phyloP scores from a whole-genome alignment of 2,888 invertebrate species.

The Synergus umbraculus region DNA sequence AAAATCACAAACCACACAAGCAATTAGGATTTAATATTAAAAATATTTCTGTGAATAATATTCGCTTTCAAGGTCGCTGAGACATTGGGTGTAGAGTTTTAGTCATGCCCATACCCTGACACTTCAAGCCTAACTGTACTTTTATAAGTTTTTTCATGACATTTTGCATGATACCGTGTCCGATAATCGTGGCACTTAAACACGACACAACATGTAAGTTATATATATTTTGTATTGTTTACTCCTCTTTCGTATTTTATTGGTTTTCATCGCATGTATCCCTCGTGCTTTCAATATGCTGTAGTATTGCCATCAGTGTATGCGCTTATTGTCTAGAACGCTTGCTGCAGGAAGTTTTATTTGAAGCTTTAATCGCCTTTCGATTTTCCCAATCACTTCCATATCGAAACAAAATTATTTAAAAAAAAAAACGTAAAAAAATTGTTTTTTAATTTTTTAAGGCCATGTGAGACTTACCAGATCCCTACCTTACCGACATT shows the following conservation, averaged over 20 bases:
- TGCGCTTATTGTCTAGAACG: background rate
- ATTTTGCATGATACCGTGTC: conserved; percentile 54
- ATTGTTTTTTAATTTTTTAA: background rate
- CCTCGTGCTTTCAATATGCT: conserved; percentile 16
- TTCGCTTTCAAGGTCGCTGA: conserved; percentile 73
- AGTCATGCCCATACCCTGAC: conserved; percentile 75
- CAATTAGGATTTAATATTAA: background rate
- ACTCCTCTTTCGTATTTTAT: conserved; percentile 8
- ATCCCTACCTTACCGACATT: too few relatives aligned
- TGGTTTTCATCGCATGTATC: background rate
- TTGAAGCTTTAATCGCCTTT: background rate
- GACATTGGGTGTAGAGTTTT: conserved; percentile 75
- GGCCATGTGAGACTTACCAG: too few relatives aligned
- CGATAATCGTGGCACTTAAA: conserved; percentile 44
- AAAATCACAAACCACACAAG: background rate
- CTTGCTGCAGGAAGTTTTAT: background rate
- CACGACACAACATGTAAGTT: conserved; percentile 43
- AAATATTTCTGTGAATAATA: background rate
- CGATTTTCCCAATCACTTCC: background rate
- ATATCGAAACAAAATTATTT: background rate
- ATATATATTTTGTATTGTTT: conserved; percentile 1
- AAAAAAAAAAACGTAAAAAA: background rate
- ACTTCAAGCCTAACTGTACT: conserved; percentile 56
- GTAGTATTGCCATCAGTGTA: conserved; percentile 4
- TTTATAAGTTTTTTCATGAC: conserved; percentile 47